Evolutionary conservation across 2,888 invertebrate genomes (phyloP), one percentile per base, ranked within the genome.

Genomic region (Beris chalybata): DNA sequence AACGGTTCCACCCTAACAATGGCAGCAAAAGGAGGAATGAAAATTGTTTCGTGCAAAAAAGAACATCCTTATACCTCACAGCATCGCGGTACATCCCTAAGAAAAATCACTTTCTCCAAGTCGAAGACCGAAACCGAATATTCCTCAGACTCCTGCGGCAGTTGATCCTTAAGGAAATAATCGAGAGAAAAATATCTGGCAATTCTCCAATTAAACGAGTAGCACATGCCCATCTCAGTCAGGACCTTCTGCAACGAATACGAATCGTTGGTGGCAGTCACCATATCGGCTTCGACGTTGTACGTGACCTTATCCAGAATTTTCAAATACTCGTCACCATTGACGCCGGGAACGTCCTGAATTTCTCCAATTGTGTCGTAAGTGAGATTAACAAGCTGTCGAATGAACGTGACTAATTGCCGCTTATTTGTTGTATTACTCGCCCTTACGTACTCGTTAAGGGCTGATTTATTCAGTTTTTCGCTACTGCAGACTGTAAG

Each of bases 201-300:
- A 55, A 76, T 71, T 22, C 69, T 67, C 4, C 75, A 74, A 63
- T 75, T 75, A 67, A 74, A 76, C 4, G 74, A 73, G 50, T 72
- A 73, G 57, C 77, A 77, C 6, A 75, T 67, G 4, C 77, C 77
- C 72, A 75, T 73, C 70, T 76, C 77, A 7, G 75, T 76, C 2
- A 75, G 54, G 9, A 72, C 72, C 52, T 72, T 71, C 44, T 71
- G 52, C 57, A 75, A 71, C 57, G 67, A 67, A 13, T 73, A 64
- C 29, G 71, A 66, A 44, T 72, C 63, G 44, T 67, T 67, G 9
- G n/a, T 59, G 6, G 53, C 56, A 13, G 57, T 59, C 7, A 59
- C 66, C 11, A 61, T 55, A 30, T 63, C 50, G 12, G 56, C 55
- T 30, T 66, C 56, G 38, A 61, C 47, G 29, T 54, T 66, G 22